Evolutionary conservation across 2,797 vertebrate genomes (phyloP).

Genomic region (Clarias platycephalus): DNA sequence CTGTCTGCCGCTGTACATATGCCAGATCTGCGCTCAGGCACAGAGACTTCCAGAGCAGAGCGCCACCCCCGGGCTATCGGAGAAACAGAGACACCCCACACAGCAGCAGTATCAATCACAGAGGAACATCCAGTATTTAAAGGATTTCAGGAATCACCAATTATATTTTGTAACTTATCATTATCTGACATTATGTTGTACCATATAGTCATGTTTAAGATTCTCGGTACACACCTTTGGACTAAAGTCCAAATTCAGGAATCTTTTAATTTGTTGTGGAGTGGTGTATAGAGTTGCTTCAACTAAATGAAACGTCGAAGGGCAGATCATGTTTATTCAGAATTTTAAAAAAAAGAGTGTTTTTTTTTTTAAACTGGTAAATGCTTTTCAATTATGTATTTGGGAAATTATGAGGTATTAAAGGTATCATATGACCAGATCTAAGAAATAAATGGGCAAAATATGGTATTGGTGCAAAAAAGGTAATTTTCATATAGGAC

Average conservation of each 20-base stretch:
- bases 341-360: neutral
- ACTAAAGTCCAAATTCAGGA: neutral
- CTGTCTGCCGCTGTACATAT: conserved; percentile 38
- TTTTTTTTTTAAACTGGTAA: too few relatives aligned
- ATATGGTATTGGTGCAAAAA: too few relatives aligned
- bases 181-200: neutral
- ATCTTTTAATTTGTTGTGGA: neutral
- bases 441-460: too few relatives aligned
- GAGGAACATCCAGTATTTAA: neutral
- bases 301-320: neutral
- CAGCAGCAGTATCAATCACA: conserved; percentile 23
- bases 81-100: conserved; percentile 41
- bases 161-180: neutral
- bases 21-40: conserved; percentile 49
- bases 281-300: neutral
- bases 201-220: neutral
- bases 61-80: conserved; percentile 16
- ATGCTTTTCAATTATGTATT: too few relatives aligned
- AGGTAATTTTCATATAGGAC: too few relatives aligned
- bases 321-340: neutral
- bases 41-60: conserved; percentile 28
- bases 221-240: neutral
- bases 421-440: neutral
- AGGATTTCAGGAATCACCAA: too few relatives aligned
- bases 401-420: too few relatives aligned